Evolutionary conservation across 2,113 vertebrate genomes (phyloP).

Genomic region (Lophura nycthemera): DNA sequence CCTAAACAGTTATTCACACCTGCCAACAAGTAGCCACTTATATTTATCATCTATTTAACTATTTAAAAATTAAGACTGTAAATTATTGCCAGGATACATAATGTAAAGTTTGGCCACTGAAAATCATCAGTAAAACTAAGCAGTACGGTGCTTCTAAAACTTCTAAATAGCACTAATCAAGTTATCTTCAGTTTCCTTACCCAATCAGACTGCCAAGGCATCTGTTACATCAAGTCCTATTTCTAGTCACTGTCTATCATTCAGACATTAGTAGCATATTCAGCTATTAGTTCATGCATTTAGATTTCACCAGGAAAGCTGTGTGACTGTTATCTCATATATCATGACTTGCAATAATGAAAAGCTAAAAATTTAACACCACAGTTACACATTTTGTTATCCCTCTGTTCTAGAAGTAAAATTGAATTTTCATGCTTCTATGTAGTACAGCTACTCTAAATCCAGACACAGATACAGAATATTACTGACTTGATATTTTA

Average conservation of each 20-base stretch:
- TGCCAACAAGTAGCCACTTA: not conserved
- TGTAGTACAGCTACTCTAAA: not conserved
- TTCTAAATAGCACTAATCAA: not conserved
- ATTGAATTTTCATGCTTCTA: not conserved
- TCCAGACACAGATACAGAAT: not conserved
- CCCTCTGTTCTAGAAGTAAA: not conserved
- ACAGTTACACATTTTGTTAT: not conserved
- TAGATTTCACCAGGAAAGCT: not conserved
- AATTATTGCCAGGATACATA: not conserved
- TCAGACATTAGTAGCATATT: not conserved
- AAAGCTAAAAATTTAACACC: not conserved
- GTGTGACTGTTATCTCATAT: not conserved
- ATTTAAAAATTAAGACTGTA: conserved; percentile 30
- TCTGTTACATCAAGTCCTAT: not conserved
- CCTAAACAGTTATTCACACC: not conserved
- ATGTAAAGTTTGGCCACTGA: not conserved
- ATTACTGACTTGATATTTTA: conserved; percentile 22
- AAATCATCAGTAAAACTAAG: not conserved
- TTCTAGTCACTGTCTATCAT: not conserved
- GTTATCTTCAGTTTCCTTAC: not conserved
- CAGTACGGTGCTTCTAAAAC: not conserved
- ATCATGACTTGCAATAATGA: not conserved
- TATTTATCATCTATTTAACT: conserved; percentile 17
- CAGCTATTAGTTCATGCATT: not conserved
- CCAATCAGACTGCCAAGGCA: not conserved